These are phyloP conservation scores for Arbacia lixula DNA, from an alignment of 53 echinoderm and acorn worm genomes.

Conservation along the genomic window DNA sequence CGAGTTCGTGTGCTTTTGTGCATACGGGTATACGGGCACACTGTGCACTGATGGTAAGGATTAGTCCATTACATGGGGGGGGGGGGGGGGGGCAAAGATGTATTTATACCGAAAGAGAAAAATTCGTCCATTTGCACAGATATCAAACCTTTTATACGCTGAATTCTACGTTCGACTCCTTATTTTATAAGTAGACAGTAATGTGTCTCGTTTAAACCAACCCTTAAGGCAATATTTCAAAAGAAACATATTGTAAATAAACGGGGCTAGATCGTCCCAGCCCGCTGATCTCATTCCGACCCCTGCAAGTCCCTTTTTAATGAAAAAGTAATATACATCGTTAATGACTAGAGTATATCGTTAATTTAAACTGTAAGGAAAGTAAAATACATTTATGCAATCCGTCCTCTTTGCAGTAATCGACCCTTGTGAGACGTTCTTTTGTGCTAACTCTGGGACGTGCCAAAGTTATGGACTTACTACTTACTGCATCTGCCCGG, in stretches of 20 bases:
- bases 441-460: constrained; percentile 5
- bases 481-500: constrained; percentile 4
- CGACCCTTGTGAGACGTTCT: background rate
- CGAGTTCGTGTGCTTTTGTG: constrained; percentile 21
- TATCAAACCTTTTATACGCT: too few relatives aligned
- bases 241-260: too few relatives aligned
- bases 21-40: constrained; percentile 1
- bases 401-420: background rate
- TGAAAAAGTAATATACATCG: background rate
- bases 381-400: background rate
- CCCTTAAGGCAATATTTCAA: too few relatives aligned
- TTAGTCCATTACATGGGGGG: background rate
- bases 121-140: background rate
- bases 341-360: too few relatives aligned
- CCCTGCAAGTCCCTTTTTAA: too few relatives aligned
- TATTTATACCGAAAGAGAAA: background rate
- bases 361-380: too few relatives aligned
- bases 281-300: too few relatives aligned
- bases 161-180: too few relatives aligned
- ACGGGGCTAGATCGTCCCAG: too few relatives aligned
- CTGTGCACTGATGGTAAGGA: constrained; percentile 14
- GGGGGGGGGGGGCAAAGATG: background rate
- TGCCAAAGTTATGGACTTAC: background rate
- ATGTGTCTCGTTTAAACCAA: too few relatives aligned
- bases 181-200: too few relatives aligned